Evolutionary conservation across 2,888 invertebrate genomes (phyloP), one percentile per base, ranked within the genome.

Genomic region (Autographa gamma): DNA sequence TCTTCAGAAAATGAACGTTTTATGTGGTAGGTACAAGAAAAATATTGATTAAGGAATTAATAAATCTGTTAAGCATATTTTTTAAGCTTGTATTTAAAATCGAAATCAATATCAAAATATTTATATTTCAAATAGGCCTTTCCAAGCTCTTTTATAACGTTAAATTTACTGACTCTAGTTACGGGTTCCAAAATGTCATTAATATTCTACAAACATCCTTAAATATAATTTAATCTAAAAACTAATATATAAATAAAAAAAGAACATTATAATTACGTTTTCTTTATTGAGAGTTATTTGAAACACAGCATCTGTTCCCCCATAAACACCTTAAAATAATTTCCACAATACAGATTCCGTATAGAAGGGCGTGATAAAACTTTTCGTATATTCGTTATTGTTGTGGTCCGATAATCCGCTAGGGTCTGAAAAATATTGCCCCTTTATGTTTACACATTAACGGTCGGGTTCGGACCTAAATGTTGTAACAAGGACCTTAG

Each of bases 371-470:
- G 11, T 56, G 25, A 56, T 56, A 56, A 54, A 56, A 56, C 25
- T 56, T 56, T 56, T 56, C 54, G 25, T 56, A 56, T 56, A 56
- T 56, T 56, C 54, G 54, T 56, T 56, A 56, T 56, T 56, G 54
- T 56, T 56, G 54, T 56, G 54, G 54, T 25, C 18, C 19, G 54
- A 56, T 56, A 56, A 56, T 19, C 54, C 25, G 31, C 25, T 58
- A 19, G 34, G 18, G 34, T 38, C 38, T 60, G 18, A 60, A 60
- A 60, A 38, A 38, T 60, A 60, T 60, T 8, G 18, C 60, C 38
- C 60, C 18, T 60, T 38, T 60, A 38, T 60, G 60, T 38, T 34
- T 60, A 38, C 38, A 60, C 34, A 60, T 60, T 60, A 60, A 60
- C 60, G 38, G 18, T 60, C 9, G 18, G 60, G 60, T 60, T 38